phyloP scores from a whole-genome alignment of 2,113 vertebrate genomes.

The Tylochromis polylepis region DNA sequence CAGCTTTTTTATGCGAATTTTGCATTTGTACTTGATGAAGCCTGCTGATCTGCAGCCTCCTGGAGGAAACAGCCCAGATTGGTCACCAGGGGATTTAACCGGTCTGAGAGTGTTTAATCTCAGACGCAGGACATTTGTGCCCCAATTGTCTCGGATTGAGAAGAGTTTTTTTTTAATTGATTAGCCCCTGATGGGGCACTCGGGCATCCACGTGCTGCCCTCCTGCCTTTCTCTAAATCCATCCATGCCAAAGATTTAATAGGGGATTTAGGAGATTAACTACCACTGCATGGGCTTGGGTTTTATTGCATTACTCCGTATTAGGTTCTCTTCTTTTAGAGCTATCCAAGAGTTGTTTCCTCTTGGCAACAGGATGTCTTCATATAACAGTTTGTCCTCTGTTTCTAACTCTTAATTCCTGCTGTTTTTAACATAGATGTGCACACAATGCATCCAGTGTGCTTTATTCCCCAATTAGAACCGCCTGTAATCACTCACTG shows the following conservation, averaged over 20 bases:
- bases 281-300: constrained; percentile 41
- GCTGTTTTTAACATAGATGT: background rate
- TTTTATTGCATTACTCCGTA: constrained; percentile 61
- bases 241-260: constrained; percentile 57
- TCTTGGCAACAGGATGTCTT: constrained; percentile 7
- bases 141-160: constrained; percentile 41
- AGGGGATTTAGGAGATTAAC: constrained; percentile 67
- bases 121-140: constrained; percentile 39
- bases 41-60: background rate
- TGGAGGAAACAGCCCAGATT: constrained; percentile 43
- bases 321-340: constrained; percentile 49
- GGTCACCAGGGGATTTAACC: constrained; percentile 45
- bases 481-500: background rate
- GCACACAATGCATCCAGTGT: constrained; percentile 15
- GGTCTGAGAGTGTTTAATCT: constrained; percentile 58
- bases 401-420: background rate
- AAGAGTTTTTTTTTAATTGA: constrained; percentile 39
- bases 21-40: background rate
- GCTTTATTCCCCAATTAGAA: background rate
- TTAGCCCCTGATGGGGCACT: constrained; percentile 52
- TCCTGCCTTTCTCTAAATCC: constrained; percentile 51
- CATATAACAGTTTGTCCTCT: constrained; percentile 12
- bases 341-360: constrained; percentile 35
- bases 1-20: background rate
- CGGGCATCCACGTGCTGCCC: constrained; percentile 44